Conservation (phyloP, 23 tunicate species). For the Phallusia fumigata region DNA sequence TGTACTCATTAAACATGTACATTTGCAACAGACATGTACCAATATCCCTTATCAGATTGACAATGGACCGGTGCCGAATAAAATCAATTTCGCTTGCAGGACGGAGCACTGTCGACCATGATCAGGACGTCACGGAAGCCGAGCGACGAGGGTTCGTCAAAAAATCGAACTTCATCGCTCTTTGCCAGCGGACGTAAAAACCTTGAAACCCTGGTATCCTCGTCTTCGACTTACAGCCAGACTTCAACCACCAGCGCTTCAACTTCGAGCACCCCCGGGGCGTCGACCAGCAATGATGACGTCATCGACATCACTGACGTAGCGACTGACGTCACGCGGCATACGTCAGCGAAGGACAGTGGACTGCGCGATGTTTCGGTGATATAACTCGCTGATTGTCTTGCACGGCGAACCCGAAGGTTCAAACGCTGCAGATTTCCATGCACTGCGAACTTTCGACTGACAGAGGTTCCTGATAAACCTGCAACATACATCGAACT, state of each 20-base stretch:
- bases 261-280: neutral
- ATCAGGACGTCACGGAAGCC: conserved; percentile 9
- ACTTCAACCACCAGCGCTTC: neutral
- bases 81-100: neutral
- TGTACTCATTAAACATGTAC: too few relatives aligned
- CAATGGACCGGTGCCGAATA: too few relatives aligned
- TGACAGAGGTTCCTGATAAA: neutral
- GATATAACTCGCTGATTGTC: too few relatives aligned
- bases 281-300: neutral
- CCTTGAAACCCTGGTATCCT: conserved; percentile 22
- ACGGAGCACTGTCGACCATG: conserved; percentile 22
- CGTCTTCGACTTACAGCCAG: neutral
- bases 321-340: neutral
- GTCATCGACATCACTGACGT: conserved; percentile 24
- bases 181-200: conserved; percentile 9
- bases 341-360: conserved; percentile 17
- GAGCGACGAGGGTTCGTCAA: neutral
- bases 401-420: too few relatives aligned
- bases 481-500: neutral
- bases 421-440: neutral
- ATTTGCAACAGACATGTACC: too few relatives aligned
- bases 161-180: neutral
- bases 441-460: neutral
- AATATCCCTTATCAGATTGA: too few relatives aligned
- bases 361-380: conserved; percentile 12